Evolutionary conservation across 2,113 vertebrate species (phyloP).

Genomic region (Tachycineta bicolor): DNA sequence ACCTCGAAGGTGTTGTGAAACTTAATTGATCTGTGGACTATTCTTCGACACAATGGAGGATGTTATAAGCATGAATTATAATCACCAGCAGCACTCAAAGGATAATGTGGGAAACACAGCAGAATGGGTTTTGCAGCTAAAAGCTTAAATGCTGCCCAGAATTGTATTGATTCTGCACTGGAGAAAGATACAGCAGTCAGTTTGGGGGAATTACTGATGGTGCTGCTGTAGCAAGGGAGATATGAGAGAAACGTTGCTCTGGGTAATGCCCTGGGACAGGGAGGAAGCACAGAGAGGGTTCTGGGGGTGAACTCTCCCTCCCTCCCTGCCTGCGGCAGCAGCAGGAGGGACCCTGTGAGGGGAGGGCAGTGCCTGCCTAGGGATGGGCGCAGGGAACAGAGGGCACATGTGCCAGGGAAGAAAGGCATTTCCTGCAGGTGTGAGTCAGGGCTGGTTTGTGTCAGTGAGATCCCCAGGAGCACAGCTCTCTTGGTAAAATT

Average conservation of each 20-base stretch:
- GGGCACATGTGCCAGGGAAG: background rate
- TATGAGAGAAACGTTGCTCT: background rate
- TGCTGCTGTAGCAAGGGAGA: background rate
- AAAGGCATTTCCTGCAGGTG: background rate
- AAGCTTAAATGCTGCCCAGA: background rate
- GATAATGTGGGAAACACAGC: background rate
- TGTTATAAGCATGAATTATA: background rate
- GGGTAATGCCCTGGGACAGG: background rate
- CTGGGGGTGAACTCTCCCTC: background rate
- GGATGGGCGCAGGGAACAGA: background rate
- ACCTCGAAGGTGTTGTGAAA: background rate
- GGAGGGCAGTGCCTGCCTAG: background rate
- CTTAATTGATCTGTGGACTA: background rate
- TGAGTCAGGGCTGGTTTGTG: fast-evolving
- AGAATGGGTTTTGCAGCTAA: background rate
- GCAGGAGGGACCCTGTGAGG: background rate
- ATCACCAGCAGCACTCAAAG: conserved; percentile 5
- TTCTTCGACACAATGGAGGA: background rate
- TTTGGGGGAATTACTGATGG: conserved; percentile 3
- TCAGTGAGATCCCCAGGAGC: background rate
- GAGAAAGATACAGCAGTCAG: background rate
- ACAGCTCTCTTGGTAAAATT: background rate
- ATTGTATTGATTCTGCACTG: background rate
- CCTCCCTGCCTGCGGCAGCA: background rate
- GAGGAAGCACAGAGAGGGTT: background rate